A percentile compares a stretch with the other conserved stretches of the same genome.
Conservation (phyloP, 2,797 vertebrate species). For the Channa striata region DNA sequence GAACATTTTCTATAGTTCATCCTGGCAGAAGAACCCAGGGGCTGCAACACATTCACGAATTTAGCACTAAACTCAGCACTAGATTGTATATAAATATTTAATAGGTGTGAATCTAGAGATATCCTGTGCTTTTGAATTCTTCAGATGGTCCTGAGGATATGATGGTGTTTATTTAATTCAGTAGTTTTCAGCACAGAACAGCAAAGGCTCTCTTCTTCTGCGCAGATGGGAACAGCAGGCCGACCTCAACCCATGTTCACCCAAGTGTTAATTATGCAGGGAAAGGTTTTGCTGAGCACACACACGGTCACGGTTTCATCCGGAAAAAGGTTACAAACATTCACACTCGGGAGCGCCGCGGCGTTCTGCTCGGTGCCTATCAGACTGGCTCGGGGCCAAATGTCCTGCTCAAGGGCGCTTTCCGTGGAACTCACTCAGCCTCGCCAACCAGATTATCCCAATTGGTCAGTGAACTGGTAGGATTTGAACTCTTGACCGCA, state of each 20-base stretch:
- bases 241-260: constrained; percentile 43
- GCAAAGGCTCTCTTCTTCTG: constrained; percentile 17
- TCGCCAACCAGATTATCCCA: constrained; percentile 30
- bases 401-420: constrained; percentile 42
- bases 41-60: constrained; percentile 36
- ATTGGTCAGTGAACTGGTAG: constrained; percentile 14
- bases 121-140: constrained; percentile 37
- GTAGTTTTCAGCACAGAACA: constrained; percentile 1
- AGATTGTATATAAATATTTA: constrained; percentile 54
- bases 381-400: constrained; percentile 28
- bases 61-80: background rate
- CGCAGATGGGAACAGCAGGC: constrained; percentile 55
- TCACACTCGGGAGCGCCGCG: constrained; percentile 48
- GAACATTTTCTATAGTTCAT: constrained; percentile 44
- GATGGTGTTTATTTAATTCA: constrained; percentile 4
- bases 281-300: constrained; percentile 56
- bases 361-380: constrained; percentile 41
- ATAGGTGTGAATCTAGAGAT: constrained; percentile 30
- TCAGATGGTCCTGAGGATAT: constrained; percentile 26
- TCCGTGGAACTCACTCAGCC: constrained; percentile 22
- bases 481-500: constrained; percentile 55
- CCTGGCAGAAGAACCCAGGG: constrained; percentile 26
- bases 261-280: constrained; percentile 58
- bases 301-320: constrained; percentile 32
- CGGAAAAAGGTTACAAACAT: constrained; percentile 51